Evolutionary conservation across 1,140 invertebrate genomes (phyloP).

Genomic region (Heliconius eleuchia): DNA sequence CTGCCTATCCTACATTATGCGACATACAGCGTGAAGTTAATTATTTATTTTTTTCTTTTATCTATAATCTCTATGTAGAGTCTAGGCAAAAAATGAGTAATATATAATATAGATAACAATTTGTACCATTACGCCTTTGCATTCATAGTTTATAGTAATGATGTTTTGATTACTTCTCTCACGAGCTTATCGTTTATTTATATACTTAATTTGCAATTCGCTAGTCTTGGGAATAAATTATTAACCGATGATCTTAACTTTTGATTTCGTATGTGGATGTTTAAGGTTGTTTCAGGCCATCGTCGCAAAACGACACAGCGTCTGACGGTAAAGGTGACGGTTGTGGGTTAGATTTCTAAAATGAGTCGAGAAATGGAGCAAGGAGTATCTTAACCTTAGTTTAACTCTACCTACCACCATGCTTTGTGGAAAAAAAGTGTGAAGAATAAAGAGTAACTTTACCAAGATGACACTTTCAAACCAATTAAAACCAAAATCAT

Average conservation of each 20-base stretch:
- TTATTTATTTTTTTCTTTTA: too few relatives aligned
- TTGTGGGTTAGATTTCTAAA: not conserved
- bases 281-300: not conserved
- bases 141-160: slow-evolving; percentile 9
- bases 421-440: too few relatives aligned
- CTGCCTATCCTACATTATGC: too few relatives aligned
- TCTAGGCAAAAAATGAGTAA: not conserved
- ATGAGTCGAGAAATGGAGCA: not conserved
- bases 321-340: not conserved
- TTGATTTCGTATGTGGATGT: slow-evolving; percentile 1
- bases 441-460: too few relatives aligned
- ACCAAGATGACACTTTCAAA: too few relatives aligned
- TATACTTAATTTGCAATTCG: slow-evolving; percentile 6
- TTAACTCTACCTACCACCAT: too few relatives aligned
- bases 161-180: slow-evolving; percentile 10
- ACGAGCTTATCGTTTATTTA: not conserved
- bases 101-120: slow-evolving; percentile 9
- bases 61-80: not conserved
- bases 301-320: not conserved
- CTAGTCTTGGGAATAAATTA: not conserved
- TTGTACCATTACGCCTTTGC: slow-evolving; percentile 6
- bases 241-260: not conserved
- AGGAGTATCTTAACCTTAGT: too few relatives aligned
- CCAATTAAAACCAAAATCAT: not conserved
- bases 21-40: too few relatives aligned